Evolutionary conservation across 2,113 vertebrate genomes (phyloP).

Genomic region (Dolichotis patagonum): DNA sequence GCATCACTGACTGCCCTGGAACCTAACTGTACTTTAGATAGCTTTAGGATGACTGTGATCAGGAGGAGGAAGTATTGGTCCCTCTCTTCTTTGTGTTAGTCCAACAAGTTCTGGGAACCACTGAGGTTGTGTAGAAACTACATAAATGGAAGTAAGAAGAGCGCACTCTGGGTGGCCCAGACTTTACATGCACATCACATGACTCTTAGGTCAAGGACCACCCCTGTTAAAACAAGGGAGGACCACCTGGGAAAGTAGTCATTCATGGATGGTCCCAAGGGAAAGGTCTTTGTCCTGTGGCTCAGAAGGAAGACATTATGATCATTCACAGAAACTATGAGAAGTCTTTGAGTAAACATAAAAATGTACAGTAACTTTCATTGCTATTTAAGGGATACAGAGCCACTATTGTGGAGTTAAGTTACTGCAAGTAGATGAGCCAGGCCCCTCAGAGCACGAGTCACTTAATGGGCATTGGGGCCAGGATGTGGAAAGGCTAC

Average conservation of each 20-base stretch:
- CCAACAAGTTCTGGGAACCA: neutral
- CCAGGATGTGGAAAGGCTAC: neutral
- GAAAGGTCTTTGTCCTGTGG: neutral
- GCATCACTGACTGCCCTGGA: neutral
- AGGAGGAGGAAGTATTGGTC: neutral
- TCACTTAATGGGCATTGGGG: neutral
- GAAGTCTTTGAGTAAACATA: neutral
- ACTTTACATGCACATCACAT: neutral
- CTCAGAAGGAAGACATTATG: neutral
- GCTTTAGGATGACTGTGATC: neutral
- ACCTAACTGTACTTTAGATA: neutral
- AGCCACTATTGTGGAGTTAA: neutral
- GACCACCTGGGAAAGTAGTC: neutral
- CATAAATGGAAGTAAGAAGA: neutral
- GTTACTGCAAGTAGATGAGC: neutral
- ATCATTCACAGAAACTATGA: neutral
- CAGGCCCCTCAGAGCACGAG: neutral
- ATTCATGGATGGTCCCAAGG: neutral
- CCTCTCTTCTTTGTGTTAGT: neutral
- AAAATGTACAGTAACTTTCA: neutral
- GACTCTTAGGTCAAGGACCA: neutral
- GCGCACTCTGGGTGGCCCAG: rapidly evolving
- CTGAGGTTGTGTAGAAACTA: neutral
- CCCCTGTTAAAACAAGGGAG: neutral
- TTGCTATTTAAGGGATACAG: rapidly evolving